Evolutionary conservation across 2,797 vertebrate genomes (phyloP).

Genomic region (Toxotes lorentzi): DNA sequence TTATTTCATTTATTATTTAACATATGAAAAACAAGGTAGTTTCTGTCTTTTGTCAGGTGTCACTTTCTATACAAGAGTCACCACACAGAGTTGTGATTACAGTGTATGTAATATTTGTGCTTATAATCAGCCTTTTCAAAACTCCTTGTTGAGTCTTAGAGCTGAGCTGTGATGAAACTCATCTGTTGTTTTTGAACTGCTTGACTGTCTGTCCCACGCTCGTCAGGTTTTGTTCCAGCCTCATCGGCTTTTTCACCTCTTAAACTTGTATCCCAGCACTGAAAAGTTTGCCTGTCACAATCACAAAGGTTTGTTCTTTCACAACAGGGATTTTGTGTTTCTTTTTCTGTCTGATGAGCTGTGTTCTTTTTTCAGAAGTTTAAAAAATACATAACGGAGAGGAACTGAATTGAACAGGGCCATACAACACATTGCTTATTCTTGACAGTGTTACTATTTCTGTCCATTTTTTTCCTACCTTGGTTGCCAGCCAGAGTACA

Average conservation of each 20-base stretch:
- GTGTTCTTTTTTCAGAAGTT: slow-evolving; percentile 50
- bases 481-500: slow-evolving; percentile 64
- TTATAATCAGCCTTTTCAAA: background rate
- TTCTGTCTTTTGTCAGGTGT: slow-evolving; percentile 7
- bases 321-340: slow-evolving; percentile 2
- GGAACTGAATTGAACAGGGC: slow-evolving; percentile 40
- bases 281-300: slow-evolving; percentile 41
- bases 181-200: slow-evolving; percentile 8
- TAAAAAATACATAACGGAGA: slow-evolving; percentile 55
- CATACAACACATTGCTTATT: slow-evolving; percentile 46
- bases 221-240: background rate
- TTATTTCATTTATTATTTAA: background rate
- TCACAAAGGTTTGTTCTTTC: slow-evolving; percentile 34
- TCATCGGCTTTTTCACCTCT: slow-evolving; percentile 11
- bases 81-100: background rate
- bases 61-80: background rate
- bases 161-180: slow-evolving; percentile 26
- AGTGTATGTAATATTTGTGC: background rate
- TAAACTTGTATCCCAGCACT: background rate
- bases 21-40: background rate
- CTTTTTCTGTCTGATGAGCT: slow-evolving; percentile 12
- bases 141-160: background rate
- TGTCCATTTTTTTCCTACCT: slow-evolving; percentile 52
- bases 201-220: slow-evolving; percentile 13
- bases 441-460: slow-evolving; percentile 77